Evolutionary conservation across 2,113 vertebrate species (phyloP).

Genomic region (Elgaria multicarinata): DNA sequence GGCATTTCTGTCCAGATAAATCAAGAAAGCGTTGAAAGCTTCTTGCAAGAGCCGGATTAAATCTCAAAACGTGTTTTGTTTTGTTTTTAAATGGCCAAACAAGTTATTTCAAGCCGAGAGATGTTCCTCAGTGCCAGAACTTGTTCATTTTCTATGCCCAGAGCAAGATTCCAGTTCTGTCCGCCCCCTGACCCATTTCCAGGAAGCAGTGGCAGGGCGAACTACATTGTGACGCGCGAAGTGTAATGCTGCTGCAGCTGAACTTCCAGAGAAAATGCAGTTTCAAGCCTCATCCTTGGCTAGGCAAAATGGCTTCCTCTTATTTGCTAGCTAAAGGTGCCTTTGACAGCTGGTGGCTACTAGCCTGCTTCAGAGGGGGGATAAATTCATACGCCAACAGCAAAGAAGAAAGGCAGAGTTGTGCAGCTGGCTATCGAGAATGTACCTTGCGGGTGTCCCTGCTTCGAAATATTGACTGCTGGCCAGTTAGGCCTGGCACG

Average conservation of each 20-base stretch:
- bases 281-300: background rate
- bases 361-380: too few relatives aligned
- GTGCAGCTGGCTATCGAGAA: background rate
- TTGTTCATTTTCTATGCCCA: background rate
- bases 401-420: background rate
- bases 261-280: background rate
- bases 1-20: background rate
- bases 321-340: too few relatives aligned
- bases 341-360: too few relatives aligned
- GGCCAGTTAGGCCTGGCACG: too few relatives aligned
- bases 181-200: background rate
- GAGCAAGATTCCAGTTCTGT: background rate
- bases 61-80: too few relatives aligned
- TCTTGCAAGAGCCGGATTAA: background rate
- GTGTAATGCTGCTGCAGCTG: accelerated
- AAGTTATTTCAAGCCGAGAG: background rate
- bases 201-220: background rate
- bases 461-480: too few relatives aligned
- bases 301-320: background rate
- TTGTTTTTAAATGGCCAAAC: background rate
- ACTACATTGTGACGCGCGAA: background rate
- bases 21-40: background rate
- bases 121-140: background rate
- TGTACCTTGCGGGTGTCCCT: background rate
- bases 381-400: background rate